These are phyloP conservation scores for Porites cylindrica DNA, from an alignment of 92 coral and sea anemone genomes.

Conservation along the genomic window DNA sequence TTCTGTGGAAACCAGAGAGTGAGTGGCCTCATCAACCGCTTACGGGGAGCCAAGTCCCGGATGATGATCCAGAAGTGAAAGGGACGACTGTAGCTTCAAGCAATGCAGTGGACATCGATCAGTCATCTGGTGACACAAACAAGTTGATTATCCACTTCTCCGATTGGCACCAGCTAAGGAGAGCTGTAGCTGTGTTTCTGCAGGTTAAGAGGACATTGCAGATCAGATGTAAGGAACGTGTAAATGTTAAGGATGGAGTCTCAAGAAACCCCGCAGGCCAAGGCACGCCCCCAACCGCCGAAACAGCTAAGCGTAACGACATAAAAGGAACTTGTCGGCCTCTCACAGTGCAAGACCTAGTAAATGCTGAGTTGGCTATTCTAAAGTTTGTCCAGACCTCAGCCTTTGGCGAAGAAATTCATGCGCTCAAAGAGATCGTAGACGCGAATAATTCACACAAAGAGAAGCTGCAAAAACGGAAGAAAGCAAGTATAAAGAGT, in stretches of 20 bases:
- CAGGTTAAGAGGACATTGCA: neutral
- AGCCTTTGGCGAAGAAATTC: conserved; percentile 10
- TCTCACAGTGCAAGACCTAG: conserved; percentile 19
- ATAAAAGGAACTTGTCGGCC: neutral
- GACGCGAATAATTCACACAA: neutral
- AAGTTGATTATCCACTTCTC: neutral
- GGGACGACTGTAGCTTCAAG: neutral
- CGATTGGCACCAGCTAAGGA: neutral
- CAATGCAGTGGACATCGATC: neutral
- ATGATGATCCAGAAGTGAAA: conserved; percentile 9
- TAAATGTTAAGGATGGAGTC: neutral
- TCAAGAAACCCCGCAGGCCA: conserved; percentile 3
- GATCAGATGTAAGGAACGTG: neutral
- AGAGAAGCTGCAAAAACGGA: conserved; percentile 3
- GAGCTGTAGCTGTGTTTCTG: neutral
- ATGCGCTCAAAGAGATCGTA: neutral
- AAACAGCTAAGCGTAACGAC: neutral
- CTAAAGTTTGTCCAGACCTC: conserved; percentile 13
- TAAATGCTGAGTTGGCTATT: conserved; percentile 21
- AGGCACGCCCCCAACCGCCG: too few species aligned
- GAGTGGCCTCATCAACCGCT: conserved; percentile 16
- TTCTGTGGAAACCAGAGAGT: conserved; percentile 27
- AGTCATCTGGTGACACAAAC: neutral
- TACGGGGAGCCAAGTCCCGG: neutral
- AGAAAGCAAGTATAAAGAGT: conserved; percentile 22